Evolutionary conservation across 2,888 invertebrate genomes (phyloP), one percentile per base, ranked within the genome.

Genomic region (Lithophane ornitopus): DNA sequence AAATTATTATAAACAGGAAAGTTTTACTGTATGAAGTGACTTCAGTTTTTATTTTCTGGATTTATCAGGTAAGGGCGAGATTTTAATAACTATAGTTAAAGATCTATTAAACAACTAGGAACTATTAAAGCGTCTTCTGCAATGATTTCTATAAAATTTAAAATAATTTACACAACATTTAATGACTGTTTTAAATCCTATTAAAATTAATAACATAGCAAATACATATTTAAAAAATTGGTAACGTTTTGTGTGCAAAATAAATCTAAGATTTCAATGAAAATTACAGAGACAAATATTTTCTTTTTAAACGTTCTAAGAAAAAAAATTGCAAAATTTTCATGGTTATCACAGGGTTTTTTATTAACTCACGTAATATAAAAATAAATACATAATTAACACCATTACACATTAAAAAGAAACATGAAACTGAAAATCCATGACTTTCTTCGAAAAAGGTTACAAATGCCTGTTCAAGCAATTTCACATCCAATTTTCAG

Each of bases 11-110:
- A 83, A 85, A 88, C 84, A 81, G 88, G 81, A 75, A 81, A 82
- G 83, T 87, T 85, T 69, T 63, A 59, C 28, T 22, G 65, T 63
- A 62, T 70, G 65, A 61, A 75, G 88, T 87, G 85, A 80, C 79
- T 70, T 80, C 54, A 56, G 66, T 78, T 75, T 69, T 58, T 46
- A 76, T 49, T 76, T 78, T 73, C 82, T 83, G 88, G 85, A 88
- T 83, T 82, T 80, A 81, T 81, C 87, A 87, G 88, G 88, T 88
- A 85, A 88, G 86, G 62, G 16, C 66, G 56, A 34, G n/a, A 62
- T 59, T 34, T 28, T 76, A 62, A 62, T 65, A 70, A 62, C 6
- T 28, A 1, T 69, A 28, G 14, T 44, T 19, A 39, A 14, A 11
- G n/a, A n/a, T n/a, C n/a, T n/a, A n/a, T n/a, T n/a, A n/a, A n/a